These are phyloP conservation scores for Dryococelus australis DNA, from an alignment of 2,888 invertebrate species.

Conservation along the genomic window DNA sequence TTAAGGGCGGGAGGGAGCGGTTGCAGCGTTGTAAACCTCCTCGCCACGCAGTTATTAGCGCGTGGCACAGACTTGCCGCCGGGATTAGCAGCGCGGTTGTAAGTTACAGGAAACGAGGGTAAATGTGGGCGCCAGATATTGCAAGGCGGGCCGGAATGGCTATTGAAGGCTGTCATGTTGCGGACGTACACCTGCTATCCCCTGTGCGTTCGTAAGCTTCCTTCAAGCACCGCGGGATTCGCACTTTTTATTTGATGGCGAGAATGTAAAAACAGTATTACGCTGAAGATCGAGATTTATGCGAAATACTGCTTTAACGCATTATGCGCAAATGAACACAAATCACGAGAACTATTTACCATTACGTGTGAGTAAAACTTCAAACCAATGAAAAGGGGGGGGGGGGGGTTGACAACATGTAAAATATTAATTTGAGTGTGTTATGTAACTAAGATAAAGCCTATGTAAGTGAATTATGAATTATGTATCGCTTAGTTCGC, in stretches of 20 bases:
- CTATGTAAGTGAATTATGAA: no score
- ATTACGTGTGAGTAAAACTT: no score
- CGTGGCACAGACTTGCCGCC: neutral
- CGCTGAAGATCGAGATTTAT: no score
- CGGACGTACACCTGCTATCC: neutral
- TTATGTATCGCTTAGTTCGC: no score
- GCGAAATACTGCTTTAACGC: no score
- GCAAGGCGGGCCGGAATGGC: neutral
- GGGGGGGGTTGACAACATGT: no score
- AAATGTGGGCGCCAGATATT: neutral
- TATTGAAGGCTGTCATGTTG: conserved; percentile 1
- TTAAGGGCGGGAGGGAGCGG: neutral
- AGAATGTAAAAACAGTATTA: no score
- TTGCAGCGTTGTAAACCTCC: conserved; percentile 6
- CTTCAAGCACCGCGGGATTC: neutral
- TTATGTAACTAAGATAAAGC: no score
- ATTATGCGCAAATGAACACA: no score
- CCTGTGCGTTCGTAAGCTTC: neutral
- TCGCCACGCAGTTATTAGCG: neutral
- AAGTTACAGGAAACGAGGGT: conserved; percentile 12
- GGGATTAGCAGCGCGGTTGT: neutral
- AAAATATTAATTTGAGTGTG: no score
- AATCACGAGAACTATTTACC: no score
- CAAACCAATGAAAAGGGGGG: no score
- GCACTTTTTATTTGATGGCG: neutral